Evolutionary conservation across 2,113 vertebrate genomes (phyloP).

Genomic region (Ictalurus punctatus): DNA sequence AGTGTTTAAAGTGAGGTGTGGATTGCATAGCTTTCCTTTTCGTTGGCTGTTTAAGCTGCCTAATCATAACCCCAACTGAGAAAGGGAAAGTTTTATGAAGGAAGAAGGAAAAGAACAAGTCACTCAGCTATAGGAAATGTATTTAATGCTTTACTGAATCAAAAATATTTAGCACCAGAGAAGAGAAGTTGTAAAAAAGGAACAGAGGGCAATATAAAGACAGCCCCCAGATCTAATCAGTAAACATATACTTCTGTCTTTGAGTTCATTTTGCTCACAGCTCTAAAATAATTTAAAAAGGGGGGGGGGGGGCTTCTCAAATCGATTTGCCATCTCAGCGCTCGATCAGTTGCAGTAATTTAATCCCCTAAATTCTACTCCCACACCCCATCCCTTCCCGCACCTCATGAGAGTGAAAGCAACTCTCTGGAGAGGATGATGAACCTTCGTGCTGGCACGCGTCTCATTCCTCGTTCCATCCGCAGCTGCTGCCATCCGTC

Average conservation of each 20-base stretch:
- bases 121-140: background rate
- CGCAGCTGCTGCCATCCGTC: conserved; percentile 81
- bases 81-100: background rate
- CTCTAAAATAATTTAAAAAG: conserved; percentile 28
- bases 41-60: background rate
- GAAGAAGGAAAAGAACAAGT: background rate
- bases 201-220: background rate
- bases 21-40: background rate
- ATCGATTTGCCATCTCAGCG: conserved; percentile 53
- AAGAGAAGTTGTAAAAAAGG: background rate
- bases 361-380: background rate
- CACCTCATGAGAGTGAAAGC: conserved; percentile 61
- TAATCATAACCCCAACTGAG: background rate
- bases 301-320: conserved; percentile 9
- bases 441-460: conserved; percentile 62
- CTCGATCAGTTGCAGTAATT: background rate
- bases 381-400: conserved; percentile 7
- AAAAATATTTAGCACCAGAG: background rate
- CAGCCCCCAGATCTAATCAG: conserved; percentile 20
- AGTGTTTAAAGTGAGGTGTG: background rate
- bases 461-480: conserved; percentile 70
- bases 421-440: conserved; percentile 73
- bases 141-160: background rate
- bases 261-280: conserved; percentile 13
- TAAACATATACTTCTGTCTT: conserved; percentile 26